Conservation (phyloP, 2,888 invertebrate species). For the Ernsta delagoae region DNA sequence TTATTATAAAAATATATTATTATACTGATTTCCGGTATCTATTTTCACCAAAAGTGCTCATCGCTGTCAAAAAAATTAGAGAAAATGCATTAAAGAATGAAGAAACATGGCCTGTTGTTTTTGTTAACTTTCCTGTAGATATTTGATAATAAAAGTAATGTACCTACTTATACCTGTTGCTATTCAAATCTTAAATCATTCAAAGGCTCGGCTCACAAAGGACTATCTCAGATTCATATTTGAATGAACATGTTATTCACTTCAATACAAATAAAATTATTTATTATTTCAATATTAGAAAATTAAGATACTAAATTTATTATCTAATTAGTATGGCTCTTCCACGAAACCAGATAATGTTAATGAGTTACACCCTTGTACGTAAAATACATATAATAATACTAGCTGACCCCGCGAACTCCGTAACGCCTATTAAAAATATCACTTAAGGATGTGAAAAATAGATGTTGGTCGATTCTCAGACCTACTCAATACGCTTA, state of each 20-base stretch:
- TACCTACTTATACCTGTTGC: too few relatives aligned
- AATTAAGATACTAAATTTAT: too few relatives aligned
- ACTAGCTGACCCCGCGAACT: too few relatives aligned
- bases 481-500: too few relatives aligned
- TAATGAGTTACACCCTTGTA: too few relatives aligned
- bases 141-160: background rate
- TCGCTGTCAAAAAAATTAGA: conserved; percentile 87
- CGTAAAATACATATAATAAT: too few relatives aligned
- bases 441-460: too few relatives aligned
- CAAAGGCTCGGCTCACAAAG: background rate
- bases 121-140: conserved; percentile 24
- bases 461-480: too few relatives aligned
- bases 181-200: background rate
- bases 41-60: conserved; percentile 90
- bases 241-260: background rate
- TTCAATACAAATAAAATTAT: background rate
- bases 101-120: conserved; percentile 70
- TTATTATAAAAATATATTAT: conserved; percentile 64
- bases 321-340: background rate
- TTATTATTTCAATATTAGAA: too few relatives aligned
- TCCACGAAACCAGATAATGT: too few relatives aligned
- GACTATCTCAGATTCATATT: background rate
- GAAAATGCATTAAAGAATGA: conserved; percentile 85
- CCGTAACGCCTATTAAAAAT: too few relatives aligned
- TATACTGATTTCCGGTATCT: conserved; percentile 82